A percentile compares a stretch with the other conserved stretches of the same genome.
These are phyloP conservation scores for Polypedilum vanderplanki DNA, from an alignment of 1,140 invertebrate species.

Conservation along the genomic window DNA sequence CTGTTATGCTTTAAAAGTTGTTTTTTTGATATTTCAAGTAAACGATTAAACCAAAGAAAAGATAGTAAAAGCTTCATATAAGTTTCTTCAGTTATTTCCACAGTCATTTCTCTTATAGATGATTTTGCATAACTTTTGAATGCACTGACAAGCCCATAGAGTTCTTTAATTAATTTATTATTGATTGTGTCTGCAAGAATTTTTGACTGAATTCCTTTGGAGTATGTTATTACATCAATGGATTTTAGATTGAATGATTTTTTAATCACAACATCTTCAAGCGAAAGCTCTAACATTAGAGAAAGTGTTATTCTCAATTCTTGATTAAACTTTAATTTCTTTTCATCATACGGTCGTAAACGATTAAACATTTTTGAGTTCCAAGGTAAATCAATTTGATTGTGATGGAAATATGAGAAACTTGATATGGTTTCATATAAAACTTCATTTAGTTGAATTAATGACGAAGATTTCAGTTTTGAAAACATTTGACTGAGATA, in stretches of 20 bases:
- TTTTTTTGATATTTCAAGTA: slow-evolving; percentile 34
- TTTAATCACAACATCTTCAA: slow-evolving; percentile 33
- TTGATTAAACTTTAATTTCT: not conserved
- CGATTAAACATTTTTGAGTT: slow-evolving; percentile 38
- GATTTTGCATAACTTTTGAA: not conserved
- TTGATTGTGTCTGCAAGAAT: slow-evolving; percentile 35
- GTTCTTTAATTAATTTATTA: slow-evolving; percentile 36
- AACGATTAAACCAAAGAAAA: slow-evolving; percentile 39
- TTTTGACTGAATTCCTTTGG: slow-evolving; percentile 35
- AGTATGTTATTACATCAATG: slow-evolving; percentile 38
- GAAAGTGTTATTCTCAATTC: slow-evolving; percentile 30
- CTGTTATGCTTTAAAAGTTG: slow-evolving; percentile 36
- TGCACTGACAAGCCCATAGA: slow-evolving; percentile 28
- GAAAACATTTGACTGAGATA: slow-evolving; percentile 11
- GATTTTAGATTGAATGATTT: slow-evolving; percentile 31
- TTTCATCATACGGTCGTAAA: slow-evolving; percentile 36
- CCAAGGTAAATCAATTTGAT: slow-evolving; percentile 36
- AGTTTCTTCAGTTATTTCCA: slow-evolving; percentile 24
- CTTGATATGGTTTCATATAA: not conserved
- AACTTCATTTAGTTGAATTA: not conserved
- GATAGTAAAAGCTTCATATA: slow-evolving; percentile 35
- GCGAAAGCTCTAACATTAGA: slow-evolving; percentile 34
- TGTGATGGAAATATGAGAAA: not conserved
- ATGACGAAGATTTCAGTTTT: not conserved
- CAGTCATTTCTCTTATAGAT: not conserved